These are phyloP conservation scores for Eulacestoma nigropectus DNA, from an alignment of 2,113 vertebrate genomes.

Conservation along the genomic window DNA sequence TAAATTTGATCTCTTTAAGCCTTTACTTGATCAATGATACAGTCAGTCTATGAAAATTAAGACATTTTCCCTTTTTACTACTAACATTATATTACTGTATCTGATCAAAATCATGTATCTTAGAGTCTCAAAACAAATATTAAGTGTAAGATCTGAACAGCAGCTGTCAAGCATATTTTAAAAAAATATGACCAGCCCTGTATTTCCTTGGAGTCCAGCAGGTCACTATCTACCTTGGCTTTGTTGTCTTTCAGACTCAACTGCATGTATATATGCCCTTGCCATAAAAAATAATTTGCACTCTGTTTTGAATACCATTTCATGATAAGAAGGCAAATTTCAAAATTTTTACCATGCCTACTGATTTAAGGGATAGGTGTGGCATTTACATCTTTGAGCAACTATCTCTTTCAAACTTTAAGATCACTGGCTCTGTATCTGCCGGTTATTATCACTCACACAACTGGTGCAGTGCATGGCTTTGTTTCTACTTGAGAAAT, in stretches of 20 bases:
- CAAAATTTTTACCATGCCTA: neutral
- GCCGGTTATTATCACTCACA: neutral
- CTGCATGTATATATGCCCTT: neutral
- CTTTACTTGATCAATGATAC: neutral
- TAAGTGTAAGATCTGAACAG: neutral
- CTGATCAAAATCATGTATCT: neutral
- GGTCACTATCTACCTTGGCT: neutral
- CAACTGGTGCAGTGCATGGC: neutral
- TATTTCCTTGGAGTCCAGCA: neutral
- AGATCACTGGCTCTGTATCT: neutral
- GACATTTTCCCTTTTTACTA: neutral
- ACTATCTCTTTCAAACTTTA: neutral
- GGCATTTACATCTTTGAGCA: neutral
- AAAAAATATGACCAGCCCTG: neutral
- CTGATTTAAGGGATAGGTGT: neutral
- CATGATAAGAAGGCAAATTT: neutral
- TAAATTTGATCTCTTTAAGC: neutral
- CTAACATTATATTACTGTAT: neutral
- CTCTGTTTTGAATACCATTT: neutral
- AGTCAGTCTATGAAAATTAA: neutral
- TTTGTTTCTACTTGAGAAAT: neutral
- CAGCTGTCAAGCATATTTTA: neutral
- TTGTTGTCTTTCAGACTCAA: neutral
- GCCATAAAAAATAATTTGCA: neutral
- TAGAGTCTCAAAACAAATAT: neutral